Evolutionary conservation across 1,140 invertebrate genomes (phyloP).

Genomic region (Anastatus disparis): DNA sequence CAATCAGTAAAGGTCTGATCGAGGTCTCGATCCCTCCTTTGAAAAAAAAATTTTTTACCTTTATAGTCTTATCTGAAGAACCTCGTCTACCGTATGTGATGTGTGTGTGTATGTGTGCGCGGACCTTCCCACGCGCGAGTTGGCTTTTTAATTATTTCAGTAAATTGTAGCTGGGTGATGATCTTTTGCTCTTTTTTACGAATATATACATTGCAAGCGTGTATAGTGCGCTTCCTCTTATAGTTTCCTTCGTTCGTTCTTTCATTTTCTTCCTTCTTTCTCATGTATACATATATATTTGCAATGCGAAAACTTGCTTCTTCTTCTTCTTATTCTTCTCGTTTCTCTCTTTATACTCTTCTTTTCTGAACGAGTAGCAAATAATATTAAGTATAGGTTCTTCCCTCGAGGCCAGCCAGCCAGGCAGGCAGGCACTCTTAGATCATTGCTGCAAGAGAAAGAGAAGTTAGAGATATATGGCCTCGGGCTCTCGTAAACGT

Average conservation of each 20-base stretch:
- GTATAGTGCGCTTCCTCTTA: neutral
- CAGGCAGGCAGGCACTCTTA: neutral
- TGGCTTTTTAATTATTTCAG: conserved; percentile 61
- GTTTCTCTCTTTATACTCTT: neutral
- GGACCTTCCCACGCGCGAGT: conserved; percentile 51
- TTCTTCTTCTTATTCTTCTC: conserved; percentile 16
- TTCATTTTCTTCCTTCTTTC: neutral
- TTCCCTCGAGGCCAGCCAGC: conserved; percentile 39
- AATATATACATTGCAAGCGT: too few species aligned
- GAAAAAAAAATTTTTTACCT: too few species aligned
- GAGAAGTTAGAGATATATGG: conserved; percentile 48
- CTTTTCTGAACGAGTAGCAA: conserved; percentile 54
- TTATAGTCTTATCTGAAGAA: conserved; percentile 29
- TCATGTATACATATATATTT: neutral
- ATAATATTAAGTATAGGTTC: conserved; percentile 64
- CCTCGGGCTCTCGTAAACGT: conserved; percentile 38
- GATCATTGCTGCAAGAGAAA: conserved; percentile 19
- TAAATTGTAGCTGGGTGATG: conserved; percentile 55
- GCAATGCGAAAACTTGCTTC: neutral
- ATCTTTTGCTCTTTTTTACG: neutral
- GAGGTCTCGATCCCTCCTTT: conserved; percentile 26
- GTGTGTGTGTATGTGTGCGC: too few species aligned
- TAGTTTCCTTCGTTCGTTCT: neutral
- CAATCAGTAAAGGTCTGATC: conserved; percentile 34
- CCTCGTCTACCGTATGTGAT: conserved; percentile 21